These are phyloP conservation scores for Ormia ochracea DNA, from an alignment of 2,888 invertebrate species.

Conservation along the genomic window DNA sequence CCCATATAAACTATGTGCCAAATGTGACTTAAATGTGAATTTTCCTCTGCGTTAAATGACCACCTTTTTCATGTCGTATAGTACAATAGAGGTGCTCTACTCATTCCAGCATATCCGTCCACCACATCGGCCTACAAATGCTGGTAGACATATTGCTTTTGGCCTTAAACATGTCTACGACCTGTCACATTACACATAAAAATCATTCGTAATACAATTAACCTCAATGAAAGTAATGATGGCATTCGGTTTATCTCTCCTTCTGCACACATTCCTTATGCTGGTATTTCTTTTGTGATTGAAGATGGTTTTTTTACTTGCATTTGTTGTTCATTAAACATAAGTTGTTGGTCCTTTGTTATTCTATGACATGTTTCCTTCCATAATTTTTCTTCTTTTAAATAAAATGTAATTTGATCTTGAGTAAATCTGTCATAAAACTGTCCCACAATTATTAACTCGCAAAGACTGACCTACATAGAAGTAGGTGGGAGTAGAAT, in stretches of 20 bases:
- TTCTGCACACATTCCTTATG: neutral
- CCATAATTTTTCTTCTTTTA: neutral
- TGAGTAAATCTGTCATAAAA: constrained; percentile 46
- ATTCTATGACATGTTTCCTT: neutral
- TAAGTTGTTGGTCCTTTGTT: constrained; percentile 4
- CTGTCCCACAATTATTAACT: constrained; percentile 45
- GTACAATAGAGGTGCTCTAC: too few species aligned
- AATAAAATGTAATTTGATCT: constrained; percentile 30
- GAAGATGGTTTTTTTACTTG: neutral
- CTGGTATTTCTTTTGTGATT: neutral
- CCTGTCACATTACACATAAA: too few species aligned
- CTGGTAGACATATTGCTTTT: too few species aligned
- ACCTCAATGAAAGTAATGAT: neutral
- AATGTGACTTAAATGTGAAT: too few species aligned
- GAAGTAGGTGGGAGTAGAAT: neutral
- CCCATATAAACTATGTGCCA: too few species aligned
- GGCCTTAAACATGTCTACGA: too few species aligned
- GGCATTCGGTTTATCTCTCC: neutral
- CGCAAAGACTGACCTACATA: neutral
- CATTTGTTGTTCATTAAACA: neutral
- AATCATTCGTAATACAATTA: neutral
- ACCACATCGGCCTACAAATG: too few species aligned
- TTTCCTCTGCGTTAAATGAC: too few species aligned
- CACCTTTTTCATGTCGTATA: too few species aligned
- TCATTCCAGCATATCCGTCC: too few species aligned